phyloP scores from a whole-genome alignment of 2,797 vertebrate species.

The Xerus rutilus region DNA sequence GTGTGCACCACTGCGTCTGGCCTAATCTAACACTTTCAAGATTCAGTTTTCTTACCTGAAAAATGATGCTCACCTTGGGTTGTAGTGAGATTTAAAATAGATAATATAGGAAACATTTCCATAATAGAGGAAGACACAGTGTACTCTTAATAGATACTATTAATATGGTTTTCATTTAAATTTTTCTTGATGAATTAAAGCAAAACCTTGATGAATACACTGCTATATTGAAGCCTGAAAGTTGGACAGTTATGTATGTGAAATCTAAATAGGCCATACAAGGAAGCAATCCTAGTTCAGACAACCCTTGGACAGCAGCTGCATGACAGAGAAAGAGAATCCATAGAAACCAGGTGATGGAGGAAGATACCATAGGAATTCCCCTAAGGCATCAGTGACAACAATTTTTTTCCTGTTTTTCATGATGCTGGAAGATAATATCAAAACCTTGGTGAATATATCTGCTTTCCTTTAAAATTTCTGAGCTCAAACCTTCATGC shows the following conservation, averaged over 20 bases:
- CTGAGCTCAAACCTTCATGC: background rate
- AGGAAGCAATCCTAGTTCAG: background rate
- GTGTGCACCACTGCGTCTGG: too few species aligned
- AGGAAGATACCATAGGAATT: conserved; percentile 12
- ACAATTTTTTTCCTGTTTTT: background rate
- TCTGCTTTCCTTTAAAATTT: background rate
- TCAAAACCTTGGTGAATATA: background rate
- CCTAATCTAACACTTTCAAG: background rate
- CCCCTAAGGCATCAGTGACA: background rate
- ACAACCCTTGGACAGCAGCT: background rate
- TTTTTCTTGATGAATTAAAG: conserved; percentile 21
- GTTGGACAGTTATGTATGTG: background rate
- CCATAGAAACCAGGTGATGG: background rate
- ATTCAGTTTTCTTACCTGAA: conserved; percentile 5
- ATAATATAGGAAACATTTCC: background rate
- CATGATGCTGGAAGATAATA: background rate
- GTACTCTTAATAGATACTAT: background rate
- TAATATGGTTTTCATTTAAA: conserved; percentile 19
- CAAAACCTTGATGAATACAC: background rate
- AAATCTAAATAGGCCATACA: background rate
- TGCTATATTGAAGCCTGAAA: background rate
- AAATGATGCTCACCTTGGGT: background rate
- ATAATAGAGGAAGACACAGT: background rate
- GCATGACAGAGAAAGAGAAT: background rate
- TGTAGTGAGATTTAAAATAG: background rate